These are phyloP conservation scores for Cheirogaleus medius DNA, from an alignment of 2,113 vertebrate species.

Conservation along the genomic window DNA sequence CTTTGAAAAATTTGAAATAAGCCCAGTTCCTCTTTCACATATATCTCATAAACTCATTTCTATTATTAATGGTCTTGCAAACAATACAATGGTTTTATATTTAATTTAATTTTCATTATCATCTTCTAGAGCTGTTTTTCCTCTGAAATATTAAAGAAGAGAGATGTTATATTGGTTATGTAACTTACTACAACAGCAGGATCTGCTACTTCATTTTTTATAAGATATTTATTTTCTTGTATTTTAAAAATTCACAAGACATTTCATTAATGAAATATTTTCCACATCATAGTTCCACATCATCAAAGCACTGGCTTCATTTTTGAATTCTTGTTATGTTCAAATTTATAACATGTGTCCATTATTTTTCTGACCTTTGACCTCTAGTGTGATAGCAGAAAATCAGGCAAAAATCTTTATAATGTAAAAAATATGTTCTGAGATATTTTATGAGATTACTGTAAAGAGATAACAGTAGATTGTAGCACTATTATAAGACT, in stretches of 20 bases:
- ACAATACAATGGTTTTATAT: conserved; percentile 42
- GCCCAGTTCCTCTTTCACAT: background rate
- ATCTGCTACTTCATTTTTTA: conserved; percentile 67
- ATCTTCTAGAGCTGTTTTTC: conserved; percentile 7
- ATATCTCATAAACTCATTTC: conserved; percentile 46
- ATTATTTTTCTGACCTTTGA: conserved; percentile 12
- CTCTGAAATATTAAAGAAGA: conserved; percentile 70
- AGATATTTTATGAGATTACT: background rate
- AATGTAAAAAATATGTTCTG: background rate
- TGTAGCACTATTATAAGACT: background rate
- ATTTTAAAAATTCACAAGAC: conserved; percentile 62
- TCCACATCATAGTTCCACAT: background rate
- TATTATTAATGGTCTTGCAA: conserved; percentile 56
- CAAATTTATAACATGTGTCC: background rate
- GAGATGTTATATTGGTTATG: conserved; percentile 46
- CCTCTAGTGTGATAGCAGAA: background rate
- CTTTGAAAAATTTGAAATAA: conserved; percentile 53
- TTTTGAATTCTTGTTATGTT: conserved; percentile 40
- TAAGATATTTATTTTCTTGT: conserved; percentile 66
- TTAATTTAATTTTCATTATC: conserved; percentile 74
- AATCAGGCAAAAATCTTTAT: conserved; percentile 19
- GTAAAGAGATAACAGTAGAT: background rate
- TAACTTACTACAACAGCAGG: conserved; percentile 41
- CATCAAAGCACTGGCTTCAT: background rate
- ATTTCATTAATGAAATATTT: conserved; percentile 48